Percentiles rank a stretch among this genome's conserved stretches.
phyloP scores from a whole-genome alignment of 2,888 invertebrate genomes.

The Phlogophora meticulosa region DNA sequence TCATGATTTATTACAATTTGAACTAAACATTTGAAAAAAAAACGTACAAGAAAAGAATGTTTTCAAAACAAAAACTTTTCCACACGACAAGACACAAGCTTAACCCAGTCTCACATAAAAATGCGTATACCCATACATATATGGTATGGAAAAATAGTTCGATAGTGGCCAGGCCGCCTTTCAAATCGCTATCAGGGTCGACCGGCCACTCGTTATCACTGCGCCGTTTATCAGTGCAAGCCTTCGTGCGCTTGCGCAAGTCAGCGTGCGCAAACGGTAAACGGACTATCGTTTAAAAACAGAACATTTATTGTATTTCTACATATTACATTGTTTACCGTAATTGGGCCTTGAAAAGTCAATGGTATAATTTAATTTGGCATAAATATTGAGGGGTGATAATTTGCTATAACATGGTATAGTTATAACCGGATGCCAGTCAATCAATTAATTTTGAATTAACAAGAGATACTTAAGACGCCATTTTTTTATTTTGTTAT shows the following conservation, averaged over 20 bases:
- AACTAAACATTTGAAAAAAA: too few relatives aligned
- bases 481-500: neutral
- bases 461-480: neutral
- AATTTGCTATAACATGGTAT: neutral
- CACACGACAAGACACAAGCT: neutral
- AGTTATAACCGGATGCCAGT: slow-evolving; percentile 5
- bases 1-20: too few relatives aligned
- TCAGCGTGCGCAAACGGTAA: slow-evolving; percentile 44
- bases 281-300: slow-evolving; percentile 36
- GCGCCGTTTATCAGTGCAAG: slow-evolving; percentile 60
- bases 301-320: neutral
- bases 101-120: slow-evolving; percentile 24
- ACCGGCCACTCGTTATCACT: slow-evolving; percentile 62
- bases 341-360: neutral
- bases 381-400: neutral
- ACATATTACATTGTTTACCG: neutral
- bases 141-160: slow-evolving; percentile 56
- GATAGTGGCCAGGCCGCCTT: slow-evolving; percentile 50
- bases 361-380: neutral
- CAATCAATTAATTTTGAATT: slow-evolving; percentile 13
- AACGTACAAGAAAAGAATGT: neutral
- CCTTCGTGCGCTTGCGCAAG: slow-evolving; percentile 53
- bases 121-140: slow-evolving; percentile 37
- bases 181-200: slow-evolving; percentile 65
- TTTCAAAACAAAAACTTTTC: slow-evolving; percentile 24